Evolutionary conservation across 1,140 invertebrate species (phyloP).

Genomic region (Diabrotica undecimpunctata): DNA sequence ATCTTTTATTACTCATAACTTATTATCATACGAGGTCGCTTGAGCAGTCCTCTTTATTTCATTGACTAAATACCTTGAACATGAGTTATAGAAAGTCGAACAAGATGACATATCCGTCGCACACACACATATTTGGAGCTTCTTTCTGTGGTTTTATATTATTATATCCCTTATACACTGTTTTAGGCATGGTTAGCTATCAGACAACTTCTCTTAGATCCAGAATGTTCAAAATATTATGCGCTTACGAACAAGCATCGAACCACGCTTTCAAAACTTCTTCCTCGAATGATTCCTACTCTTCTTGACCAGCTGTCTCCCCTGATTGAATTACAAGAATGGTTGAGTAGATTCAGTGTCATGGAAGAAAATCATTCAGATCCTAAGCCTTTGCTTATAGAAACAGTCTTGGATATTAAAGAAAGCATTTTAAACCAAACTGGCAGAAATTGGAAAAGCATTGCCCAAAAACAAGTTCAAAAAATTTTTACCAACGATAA

Average conservation of each 20-base stretch:
- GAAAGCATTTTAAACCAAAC: slow-evolving; percentile 49
- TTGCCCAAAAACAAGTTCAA: slow-evolving; percentile 55
- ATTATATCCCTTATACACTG: too few species aligned
- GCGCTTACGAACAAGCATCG: slow-evolving; percentile 65
- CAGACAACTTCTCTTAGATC: slow-evolving; percentile 62
- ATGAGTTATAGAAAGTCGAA: too few species aligned
- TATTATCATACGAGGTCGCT: too few species aligned
- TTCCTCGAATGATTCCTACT: slow-evolving; percentile 37
- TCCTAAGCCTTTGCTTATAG: slow-evolving; percentile 52
- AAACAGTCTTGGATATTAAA: slow-evolving; percentile 56
- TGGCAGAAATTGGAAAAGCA: slow-evolving; percentile 54
- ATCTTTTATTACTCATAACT: too few species aligned
- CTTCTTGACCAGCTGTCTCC: slow-evolving; percentile 73
- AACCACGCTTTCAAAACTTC: slow-evolving; percentile 58
- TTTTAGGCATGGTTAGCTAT: slow-evolving; percentile 69
- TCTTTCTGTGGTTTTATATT: too few species aligned
- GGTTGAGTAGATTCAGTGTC: slow-evolving; percentile 55
- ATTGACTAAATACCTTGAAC: too few species aligned
- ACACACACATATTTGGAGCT: too few species aligned
- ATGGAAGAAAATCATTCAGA: slow-evolving; percentile 37
- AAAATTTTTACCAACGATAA: slow-evolving; percentile 52
- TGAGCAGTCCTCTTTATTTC: too few species aligned
- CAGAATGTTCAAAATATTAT: slow-evolving; percentile 61
- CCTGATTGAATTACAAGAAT: slow-evolving; percentile 68
- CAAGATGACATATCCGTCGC: too few species aligned